Conservation (phyloP, 2,888 invertebrate genomes). For the Phengaris arion region DNA sequence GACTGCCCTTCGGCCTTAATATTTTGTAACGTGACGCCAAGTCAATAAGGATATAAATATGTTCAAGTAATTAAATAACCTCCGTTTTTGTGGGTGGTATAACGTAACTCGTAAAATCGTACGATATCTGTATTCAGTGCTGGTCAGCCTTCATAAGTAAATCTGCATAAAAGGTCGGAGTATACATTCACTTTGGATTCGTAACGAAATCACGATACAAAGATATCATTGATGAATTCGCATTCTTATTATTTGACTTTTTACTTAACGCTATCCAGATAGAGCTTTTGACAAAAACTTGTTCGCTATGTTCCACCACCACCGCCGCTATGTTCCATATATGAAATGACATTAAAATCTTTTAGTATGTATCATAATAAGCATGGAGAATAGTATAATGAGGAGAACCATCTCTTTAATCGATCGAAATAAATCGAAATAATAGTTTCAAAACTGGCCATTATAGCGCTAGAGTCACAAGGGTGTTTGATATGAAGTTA, state of each 20-base stretch:
- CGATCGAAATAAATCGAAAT: no score
- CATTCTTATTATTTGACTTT: not conserved
- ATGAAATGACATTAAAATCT: no score
- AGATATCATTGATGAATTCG: constrained; percentile 8
- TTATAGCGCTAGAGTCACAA: no score
- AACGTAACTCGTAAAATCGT: constrained; percentile 29
- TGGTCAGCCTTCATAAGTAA: constrained; percentile 31
- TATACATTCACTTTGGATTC: constrained; percentile 36
- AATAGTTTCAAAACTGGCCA: no score
- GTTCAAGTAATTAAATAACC: not conserved
- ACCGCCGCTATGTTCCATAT: no score
- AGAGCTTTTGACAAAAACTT: no score
- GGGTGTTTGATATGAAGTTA: no score
- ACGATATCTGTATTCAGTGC: constrained; percentile 30
- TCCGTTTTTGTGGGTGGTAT: not conserved
- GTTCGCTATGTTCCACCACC: no score
- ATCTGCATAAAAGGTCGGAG: constrained; percentile 35
- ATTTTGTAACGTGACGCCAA: not conserved
- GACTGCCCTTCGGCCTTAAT: not conserved
- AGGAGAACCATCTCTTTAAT: no score
- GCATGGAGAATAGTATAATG: no score
- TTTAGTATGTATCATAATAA: no score
- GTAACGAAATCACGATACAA: constrained; percentile 13
- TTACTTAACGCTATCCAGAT: not conserved
- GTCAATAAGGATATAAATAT: constrained; percentile 11